Conservation (phyloP, 37 sponge, comb jelly and placozoan genomes). For the Beroe forskalii region DNA sequence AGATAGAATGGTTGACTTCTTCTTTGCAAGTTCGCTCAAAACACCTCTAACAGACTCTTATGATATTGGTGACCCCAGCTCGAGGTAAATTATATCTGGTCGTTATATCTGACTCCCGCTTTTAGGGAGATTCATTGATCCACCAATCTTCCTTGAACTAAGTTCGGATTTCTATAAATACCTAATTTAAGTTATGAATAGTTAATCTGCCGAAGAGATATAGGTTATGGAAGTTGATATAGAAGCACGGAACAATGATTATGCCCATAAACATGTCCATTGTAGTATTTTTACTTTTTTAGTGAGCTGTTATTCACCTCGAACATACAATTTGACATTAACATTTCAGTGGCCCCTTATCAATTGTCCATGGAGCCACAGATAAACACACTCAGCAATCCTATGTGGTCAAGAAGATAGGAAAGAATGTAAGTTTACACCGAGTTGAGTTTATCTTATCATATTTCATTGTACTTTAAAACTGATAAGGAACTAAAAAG, state of each 20-base stretch:
- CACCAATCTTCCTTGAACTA: too few relatives aligned
- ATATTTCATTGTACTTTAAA: neutral
- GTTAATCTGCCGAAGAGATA: too few relatives aligned
- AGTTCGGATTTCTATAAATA: too few relatives aligned
- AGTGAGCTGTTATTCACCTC: neutral
- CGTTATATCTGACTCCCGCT: too few relatives aligned
- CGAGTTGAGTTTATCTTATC: neutral
- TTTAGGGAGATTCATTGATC: too few relatives aligned
- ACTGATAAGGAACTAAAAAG: neutral
- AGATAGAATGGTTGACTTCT: slow-evolving; percentile 48
- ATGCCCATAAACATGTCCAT: too few relatives aligned
- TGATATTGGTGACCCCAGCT: neutral
- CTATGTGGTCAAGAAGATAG: slow-evolving; percentile 33
- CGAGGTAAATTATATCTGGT: slow-evolving; percentile 15
- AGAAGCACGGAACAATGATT: too few relatives aligned
- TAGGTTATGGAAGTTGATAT: too few relatives aligned
- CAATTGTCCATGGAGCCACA: neutral
- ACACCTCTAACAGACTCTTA: neutral
- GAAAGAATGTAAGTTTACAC: slow-evolving; percentile 9
- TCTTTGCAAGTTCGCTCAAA: slow-evolving; percentile 37
- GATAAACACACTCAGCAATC: neutral
- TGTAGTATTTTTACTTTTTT: neutral
- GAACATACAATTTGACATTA: neutral
- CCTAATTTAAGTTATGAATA: too few relatives aligned
- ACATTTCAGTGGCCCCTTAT: slow-evolving; percentile 38